A percentile compares a stretch with the other conserved stretches of the same genome.
Conservation (phyloP, 1,140 invertebrate genomes). For the Apocrypta bakeri region DNA sequence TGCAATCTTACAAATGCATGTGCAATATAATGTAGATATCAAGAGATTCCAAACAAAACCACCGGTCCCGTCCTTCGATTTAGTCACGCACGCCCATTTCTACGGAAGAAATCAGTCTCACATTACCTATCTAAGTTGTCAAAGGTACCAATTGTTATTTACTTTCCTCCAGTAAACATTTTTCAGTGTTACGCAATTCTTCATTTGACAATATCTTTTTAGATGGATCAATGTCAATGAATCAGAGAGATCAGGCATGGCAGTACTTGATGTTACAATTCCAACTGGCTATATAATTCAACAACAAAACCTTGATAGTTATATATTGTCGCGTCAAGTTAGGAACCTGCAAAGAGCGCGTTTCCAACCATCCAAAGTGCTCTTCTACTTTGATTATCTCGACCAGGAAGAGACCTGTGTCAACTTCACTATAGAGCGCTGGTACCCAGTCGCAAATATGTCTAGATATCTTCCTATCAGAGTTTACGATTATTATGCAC, state of each 20-base stretch:
- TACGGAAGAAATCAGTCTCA: conserved; percentile 95
- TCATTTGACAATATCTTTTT: conserved; percentile 47
- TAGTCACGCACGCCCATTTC: conserved; percentile 83
- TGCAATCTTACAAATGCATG: conserved; percentile 93
- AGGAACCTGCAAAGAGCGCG: conserved; percentile 89
- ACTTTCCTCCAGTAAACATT: not conserved
- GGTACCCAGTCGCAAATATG: conserved; percentile 97
- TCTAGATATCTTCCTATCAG: conserved; percentile 91
- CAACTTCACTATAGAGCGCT: conserved; percentile 93
- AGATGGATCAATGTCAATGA: conserved; percentile 87
- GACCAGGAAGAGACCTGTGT: conserved; percentile 90
- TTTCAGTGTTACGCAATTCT: not conserved
- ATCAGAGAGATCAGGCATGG: conserved; percentile 89
- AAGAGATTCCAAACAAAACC: conserved; percentile 89
- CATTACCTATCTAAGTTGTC: conserved; percentile 87
- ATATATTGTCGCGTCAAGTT: conserved; percentile 84
- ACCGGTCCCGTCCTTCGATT: conserved; percentile 85
- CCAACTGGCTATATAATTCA: conserved; percentile 96
- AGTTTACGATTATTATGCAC: conserved; percentile 97
- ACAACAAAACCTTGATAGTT: conserved; percentile 90
- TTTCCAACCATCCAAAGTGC: conserved; percentile 86
- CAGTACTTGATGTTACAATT: conserved; percentile 92
- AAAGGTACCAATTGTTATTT: conserved; percentile 77
- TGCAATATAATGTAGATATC: conserved; percentile 96
- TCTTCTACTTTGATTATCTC: conserved; percentile 96